These are phyloP conservation scores for Silurus meridionalis DNA, from an alignment of 2,113 vertebrate species.

Conservation along the genomic window DNA sequence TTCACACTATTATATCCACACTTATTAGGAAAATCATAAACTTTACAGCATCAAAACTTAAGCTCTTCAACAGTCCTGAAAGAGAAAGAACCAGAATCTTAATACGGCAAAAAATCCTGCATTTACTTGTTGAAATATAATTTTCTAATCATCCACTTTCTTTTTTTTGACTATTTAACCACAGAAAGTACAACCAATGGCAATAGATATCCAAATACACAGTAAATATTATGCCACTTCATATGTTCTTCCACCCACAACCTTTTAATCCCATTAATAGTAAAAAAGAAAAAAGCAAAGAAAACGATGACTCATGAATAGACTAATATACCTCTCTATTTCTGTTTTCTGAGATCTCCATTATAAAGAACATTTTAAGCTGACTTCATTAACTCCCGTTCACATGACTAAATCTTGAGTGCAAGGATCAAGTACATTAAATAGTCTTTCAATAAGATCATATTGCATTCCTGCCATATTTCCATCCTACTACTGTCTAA, in stretches of 20 bases:
- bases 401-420: background rate
- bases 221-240: constrained; percentile 1
- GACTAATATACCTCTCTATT: background rate
- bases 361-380: background rate
- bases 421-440: background rate
- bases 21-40: background rate
- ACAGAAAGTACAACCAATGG: background rate
- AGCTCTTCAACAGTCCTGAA: background rate
- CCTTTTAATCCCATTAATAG: background rate
- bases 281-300: background rate
- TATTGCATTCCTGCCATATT: background rate
- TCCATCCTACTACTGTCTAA: background rate
- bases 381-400: background rate
- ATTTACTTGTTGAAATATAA: background rate
- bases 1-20: background rate
- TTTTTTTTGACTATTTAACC: background rate
- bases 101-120: background rate
- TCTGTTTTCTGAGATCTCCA: background rate
- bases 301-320: background rate
- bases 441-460: background rate
- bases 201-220: background rate
- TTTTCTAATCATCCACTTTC: background rate
- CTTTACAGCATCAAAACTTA: background rate
- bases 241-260: background rate
- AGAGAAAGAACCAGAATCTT: background rate